These are phyloP conservation scores for Sciurus carolinensis DNA, from an alignment of 2,797 vertebrate species.

Conservation along the genomic window DNA sequence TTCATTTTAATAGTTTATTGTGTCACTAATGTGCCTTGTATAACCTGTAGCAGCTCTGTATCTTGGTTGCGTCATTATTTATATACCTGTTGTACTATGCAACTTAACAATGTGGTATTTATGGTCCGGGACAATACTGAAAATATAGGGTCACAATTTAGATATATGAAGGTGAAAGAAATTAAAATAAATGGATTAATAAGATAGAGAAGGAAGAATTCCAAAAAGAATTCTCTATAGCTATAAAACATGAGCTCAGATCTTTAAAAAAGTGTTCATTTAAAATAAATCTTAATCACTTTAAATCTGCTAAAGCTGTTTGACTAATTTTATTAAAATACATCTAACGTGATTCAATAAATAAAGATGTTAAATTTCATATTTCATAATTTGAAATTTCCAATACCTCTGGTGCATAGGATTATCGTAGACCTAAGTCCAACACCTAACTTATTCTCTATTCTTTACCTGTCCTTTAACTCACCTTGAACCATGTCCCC, in stretches of 20 bases:
- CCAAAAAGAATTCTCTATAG: neutral
- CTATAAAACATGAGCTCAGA: neutral
- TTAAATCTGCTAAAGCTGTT: neutral
- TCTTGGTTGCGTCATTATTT: neutral
- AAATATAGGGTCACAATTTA: neutral
- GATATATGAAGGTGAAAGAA: neutral
- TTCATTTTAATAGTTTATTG: neutral
- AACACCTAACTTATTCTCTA: neutral
- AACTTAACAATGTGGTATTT: neutral
- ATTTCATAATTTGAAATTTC: neutral
- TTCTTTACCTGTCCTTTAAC: neutral
- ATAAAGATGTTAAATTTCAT: neutral
- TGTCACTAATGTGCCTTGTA: too few relatives aligned
- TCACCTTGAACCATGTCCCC: neutral
- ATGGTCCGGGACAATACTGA: neutral
- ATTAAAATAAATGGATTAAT: neutral
- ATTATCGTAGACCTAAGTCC: neutral
- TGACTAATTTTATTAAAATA: neutral
- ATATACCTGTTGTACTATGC: neutral
- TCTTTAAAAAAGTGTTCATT: neutral
- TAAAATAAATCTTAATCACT: neutral
- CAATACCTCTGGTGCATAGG: fast-evolving
- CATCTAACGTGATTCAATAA: neutral
- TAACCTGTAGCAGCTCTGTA: neutral
- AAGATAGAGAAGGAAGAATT: neutral